phyloP scores from a whole-genome alignment of 2,888 invertebrate genomes.

The Folsomia candida region DNA sequence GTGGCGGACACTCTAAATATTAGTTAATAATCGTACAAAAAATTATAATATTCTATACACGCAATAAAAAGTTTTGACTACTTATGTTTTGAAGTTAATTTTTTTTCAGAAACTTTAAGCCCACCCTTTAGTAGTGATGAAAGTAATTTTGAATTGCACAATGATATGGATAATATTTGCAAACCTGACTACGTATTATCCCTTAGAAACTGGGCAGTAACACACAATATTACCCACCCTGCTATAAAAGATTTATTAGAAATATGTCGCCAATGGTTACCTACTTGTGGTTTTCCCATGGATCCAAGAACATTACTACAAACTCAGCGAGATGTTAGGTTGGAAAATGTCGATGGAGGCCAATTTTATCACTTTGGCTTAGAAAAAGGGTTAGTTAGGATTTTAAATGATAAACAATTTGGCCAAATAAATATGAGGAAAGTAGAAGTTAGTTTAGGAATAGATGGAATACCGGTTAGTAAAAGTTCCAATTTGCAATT shows the following conservation, averaged over 20 bases:
- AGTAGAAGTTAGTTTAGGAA: conserved; percentile 12
- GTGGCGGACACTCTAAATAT: too few relatives aligned
- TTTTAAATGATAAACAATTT: background rate
- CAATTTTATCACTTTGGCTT: background rate
- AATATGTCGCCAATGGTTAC: background rate
- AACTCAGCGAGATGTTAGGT: background rate
- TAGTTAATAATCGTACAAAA: too few relatives aligned
- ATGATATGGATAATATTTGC: too few relatives aligned
- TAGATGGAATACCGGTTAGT: conserved; percentile 21
- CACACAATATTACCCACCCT: conserved; percentile 7
- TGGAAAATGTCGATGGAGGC: background rate
- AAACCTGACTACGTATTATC: too few relatives aligned
- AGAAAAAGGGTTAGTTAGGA: background rate
- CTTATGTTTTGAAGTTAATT: too few relatives aligned
- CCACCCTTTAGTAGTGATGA: too few relatives aligned
- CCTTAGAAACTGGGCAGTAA: conserved; percentile 12
- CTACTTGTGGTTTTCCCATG: background rate
- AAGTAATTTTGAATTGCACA: too few relatives aligned
- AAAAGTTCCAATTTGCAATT: conserved; percentile 17
- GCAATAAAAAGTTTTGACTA: too few relatives aligned
- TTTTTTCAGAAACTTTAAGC: too few relatives aligned
- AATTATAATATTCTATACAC: too few relatives aligned
- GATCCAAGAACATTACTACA: conserved; percentile 16
- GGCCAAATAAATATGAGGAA: conserved; percentile 10
- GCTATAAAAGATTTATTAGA: conserved; percentile 6